Percentiles rank a stretch among this genome's conserved stretches.
These are phyloP conservation scores for Crotalus viridis DNA, from an alignment of 2,113 vertebrate species.

Conservation along the genomic window DNA sequence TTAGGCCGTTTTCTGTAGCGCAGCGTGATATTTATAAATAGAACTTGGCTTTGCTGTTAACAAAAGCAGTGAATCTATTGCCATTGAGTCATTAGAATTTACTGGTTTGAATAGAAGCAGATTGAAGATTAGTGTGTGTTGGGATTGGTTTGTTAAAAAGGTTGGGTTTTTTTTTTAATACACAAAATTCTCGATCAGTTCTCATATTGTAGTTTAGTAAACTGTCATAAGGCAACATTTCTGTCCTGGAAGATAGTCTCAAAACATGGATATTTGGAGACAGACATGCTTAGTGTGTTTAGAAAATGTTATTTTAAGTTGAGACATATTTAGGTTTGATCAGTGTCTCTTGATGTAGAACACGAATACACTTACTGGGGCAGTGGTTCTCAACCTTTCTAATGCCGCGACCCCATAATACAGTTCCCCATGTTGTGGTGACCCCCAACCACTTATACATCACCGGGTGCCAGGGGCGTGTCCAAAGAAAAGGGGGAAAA, in stretches of 20 bases:
- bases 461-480: too few species aligned
- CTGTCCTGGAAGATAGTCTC: background rate
- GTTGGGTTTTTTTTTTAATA: background rate
- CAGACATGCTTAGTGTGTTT: background rate
- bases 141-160: background rate
- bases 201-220: background rate
- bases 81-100: background rate
- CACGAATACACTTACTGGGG: background rate
- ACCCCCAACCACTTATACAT: too few species aligned
- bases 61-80: background rate
- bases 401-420: too few species aligned
- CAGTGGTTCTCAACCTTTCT: too few species aligned
- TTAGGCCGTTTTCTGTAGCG: background rate
- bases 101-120: background rate
- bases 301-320: background rate
- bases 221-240: background rate
- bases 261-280: background rate
- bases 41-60: background rate
- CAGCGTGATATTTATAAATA: background rate
- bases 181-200: background rate
- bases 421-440: too few species aligned
- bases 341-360: background rate
- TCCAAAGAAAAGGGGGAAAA: too few species aligned
- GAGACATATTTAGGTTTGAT: background rate
- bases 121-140: background rate